A percentile compares a stretch with the other conserved stretches of the same genome.
Conservation (phyloP, 2,888 invertebrate genomes). For the Noctuana brunneofusca region DNA sequence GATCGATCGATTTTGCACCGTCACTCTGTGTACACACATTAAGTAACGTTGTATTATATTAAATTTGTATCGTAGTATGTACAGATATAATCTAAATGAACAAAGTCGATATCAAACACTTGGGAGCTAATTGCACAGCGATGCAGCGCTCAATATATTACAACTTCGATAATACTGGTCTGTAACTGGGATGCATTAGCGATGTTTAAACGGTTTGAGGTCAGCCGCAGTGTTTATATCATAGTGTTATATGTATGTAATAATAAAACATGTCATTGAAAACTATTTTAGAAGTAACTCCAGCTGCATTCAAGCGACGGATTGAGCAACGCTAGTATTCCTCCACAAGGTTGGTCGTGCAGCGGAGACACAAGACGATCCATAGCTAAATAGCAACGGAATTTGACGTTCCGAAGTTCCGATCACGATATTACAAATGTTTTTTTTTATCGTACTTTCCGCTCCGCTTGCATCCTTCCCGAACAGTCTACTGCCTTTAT, state of each 20-base stretch:
- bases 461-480: conserved; percentile 3
- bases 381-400: conserved; percentile 4
- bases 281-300: conserved; percentile 18
- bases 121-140: conserved; percentile 43
- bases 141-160: conserved; percentile 70
- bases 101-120: conserved; percentile 34
- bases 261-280: conserved; percentile 22
- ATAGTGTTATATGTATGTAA: conserved; percentile 37
- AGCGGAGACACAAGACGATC: conserved; percentile 17
- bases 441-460: conserved; percentile 3
- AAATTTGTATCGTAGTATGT: background rate
- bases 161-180: conserved; percentile 65
- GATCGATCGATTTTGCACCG: conserved; percentile 86
- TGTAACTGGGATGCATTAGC: conserved; percentile 23
- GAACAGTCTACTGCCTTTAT: background rate
- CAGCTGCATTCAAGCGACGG: conserved; percentile 24
- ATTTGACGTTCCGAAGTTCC: background rate
- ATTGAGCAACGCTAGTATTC: conserved; percentile 27
- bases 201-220: conserved; percentile 24
- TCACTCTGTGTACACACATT: conserved; percentile 73
- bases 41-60: conserved; percentile 46
- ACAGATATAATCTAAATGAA: background rate
- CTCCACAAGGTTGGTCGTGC: conserved; percentile 13
- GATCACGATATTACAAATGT: background rate
- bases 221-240: conserved; percentile 7